Percentiles rank a stretch among this genome's conserved stretches.
phyloP scores from a whole-genome alignment of 2,797 vertebrate genomes.

The Hirundo rustica region DNA sequence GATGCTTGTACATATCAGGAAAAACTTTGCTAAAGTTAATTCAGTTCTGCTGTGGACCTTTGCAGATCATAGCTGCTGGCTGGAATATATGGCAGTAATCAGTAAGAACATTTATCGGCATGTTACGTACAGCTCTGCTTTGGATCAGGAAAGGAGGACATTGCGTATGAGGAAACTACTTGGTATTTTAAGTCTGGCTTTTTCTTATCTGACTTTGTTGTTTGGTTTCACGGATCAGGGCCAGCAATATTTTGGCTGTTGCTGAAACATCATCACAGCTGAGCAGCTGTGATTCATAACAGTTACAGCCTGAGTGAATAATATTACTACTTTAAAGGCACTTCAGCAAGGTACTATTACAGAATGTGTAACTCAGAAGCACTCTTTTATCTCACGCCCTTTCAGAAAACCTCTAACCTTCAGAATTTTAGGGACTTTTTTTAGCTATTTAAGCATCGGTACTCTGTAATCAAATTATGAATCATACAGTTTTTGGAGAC shows the following conservation, averaged over 20 bases:
- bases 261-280: slow-evolving; percentile 13
- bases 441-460: background rate
- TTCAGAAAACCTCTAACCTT: background rate
- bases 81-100: background rate
- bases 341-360: background rate
- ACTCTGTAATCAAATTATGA: background rate
- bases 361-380: background rate
- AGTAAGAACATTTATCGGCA: background rate
- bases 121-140: background rate
- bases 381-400: background rate
- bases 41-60: background rate
- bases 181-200: background rate
- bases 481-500: background rate
- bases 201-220: slow-evolving; percentile 14
- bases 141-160: background rate
- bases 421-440: slow-evolving; percentile 36
- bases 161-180: background rate
- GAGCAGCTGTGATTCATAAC: slow-evolving; percentile 33
- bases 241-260: background rate
- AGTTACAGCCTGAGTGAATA: background rate
- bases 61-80: background rate
- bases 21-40: background rate
- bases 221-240: background rate
- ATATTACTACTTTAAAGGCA: background rate
- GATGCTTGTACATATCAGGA: background rate